A percentile compares a stretch with the other conserved stretches of the same genome.
phyloP scores from a whole-genome alignment of 2,888 invertebrate genomes.

The Amphipyra berbera region DNA sequence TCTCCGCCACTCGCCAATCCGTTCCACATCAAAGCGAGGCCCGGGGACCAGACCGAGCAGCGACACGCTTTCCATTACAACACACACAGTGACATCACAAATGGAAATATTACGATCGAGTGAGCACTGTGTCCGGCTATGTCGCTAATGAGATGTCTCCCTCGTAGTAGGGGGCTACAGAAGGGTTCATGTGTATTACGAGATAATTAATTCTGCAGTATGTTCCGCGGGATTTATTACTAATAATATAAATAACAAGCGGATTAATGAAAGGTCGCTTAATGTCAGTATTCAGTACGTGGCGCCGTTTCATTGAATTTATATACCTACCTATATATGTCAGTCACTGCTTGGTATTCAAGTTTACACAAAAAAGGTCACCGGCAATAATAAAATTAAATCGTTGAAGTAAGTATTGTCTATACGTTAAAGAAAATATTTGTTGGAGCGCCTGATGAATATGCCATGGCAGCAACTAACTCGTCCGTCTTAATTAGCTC shows the following conservation, averaged over 20 bases:
- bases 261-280: conserved; percentile 5
- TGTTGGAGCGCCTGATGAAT: too few relatives aligned
- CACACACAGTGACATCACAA: conserved; percentile 10
- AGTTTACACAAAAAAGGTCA: not conserved
- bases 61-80: conserved; percentile 23
- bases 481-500: too few relatives aligned
- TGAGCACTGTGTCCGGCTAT: conserved; percentile 9
- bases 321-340: too few relatives aligned
- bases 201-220: conserved; percentile 37
- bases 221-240: conserved; percentile 24
- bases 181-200: conserved; percentile 23
- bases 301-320: not conserved
- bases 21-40: conserved; percentile 42
- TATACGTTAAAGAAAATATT: too few relatives aligned
- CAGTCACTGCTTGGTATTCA: not conserved
- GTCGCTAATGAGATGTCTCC: not conserved
- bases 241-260: conserved; percentile 10
- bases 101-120: conserved; percentile 7
- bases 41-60: conserved; percentile 14
- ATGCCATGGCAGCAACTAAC: too few relatives aligned
- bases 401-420: too few relatives aligned
- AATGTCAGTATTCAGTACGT: not conserved
- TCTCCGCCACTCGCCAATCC: conserved; percentile 35
- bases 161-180: conserved; percentile 15
- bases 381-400: too few relatives aligned